phyloP scores from a whole-genome alignment of 2,797 vertebrate genomes.

The Sebastes cheni region DNA sequence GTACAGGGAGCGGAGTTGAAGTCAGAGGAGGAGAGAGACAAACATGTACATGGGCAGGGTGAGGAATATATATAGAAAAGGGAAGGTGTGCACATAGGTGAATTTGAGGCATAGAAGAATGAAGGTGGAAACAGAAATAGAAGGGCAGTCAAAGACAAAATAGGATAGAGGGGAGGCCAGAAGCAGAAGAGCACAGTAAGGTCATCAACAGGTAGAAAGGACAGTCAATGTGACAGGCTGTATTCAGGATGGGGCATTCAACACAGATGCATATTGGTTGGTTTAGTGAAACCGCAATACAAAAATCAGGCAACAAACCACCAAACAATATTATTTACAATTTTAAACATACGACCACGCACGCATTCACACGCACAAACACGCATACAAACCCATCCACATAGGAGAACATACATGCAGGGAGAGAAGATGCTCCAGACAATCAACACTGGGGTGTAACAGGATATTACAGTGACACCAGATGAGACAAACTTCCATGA shows the following conservation, averaged over 20 bases:
- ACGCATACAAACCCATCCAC: constrained; percentile 44
- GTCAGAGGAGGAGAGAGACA: background rate
- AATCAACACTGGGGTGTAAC: constrained; percentile 33
- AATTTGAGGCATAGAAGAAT: constrained; percentile 8
- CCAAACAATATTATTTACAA: constrained; percentile 42
- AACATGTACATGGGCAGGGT: background rate
- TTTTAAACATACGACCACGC: constrained; percentile 38
- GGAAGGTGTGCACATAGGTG: background rate
- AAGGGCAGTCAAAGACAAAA: constrained; percentile 26
- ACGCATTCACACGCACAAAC: constrained; percentile 9
- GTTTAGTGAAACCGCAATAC: constrained; percentile 56
- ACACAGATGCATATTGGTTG: constrained; percentile 65
- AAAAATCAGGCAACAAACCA: constrained; percentile 67
- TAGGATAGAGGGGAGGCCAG: background rate
- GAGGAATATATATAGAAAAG: background rate
- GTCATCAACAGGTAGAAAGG: constrained; percentile 21
- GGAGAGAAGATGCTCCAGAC: constrained; percentile 52
- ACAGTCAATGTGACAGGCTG: constrained; percentile 42
- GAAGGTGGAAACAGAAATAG: constrained; percentile 8
- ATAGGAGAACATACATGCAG: constrained; percentile 65
- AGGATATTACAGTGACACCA: constrained; percentile 24
- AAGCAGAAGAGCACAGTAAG: constrained; percentile 44
- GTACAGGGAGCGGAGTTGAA: constrained; percentile 1
- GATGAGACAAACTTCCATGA: constrained; percentile 45
- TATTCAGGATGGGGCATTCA: constrained; percentile 57